Base-by-base conservation (phyloP, 2,113 vertebrate species). In the Orycteropus afer region DNA sequence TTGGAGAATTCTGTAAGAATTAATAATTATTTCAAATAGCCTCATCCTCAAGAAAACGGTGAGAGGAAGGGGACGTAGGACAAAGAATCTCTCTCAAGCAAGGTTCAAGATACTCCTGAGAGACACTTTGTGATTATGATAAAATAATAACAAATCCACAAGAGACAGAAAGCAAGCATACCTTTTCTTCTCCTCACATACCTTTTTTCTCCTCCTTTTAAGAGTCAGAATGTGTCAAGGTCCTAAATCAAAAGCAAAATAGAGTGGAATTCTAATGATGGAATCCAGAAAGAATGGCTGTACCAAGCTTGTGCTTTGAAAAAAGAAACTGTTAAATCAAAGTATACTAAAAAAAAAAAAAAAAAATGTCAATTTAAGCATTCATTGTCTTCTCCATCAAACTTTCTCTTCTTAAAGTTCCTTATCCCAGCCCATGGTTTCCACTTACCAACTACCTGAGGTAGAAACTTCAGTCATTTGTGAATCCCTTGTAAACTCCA, bases 191-290 rank as follows among this genome's bases (percentile, higher is more conserved):
- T 55, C n/a, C n/a, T n/a, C n/a, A n/a, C n/a, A n/a, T n/a, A n/a
- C n/a, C n/a, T n/a, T n/a, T 82, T 61, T 91, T 80, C 51, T 90
- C 57, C 23, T 55, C 53, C 22, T 81, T 15, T 61, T 53, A 67
- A 45, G 45, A 53, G 13, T 45, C 61, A 92, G 23, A 80, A 91
- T 51, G 22, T 57, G 20, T 57, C 45, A 69, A 71, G 15, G 12
- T 89, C 34, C 34, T 49, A 85, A 85, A 91, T 71, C 27, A 57
- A 96, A 96, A 91, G 65, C 42, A 86, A 87, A 94, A 73, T 22
- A 90, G 25, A 13, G 8, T 69, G 2, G 17, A 49, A 83, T 80
- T 88, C 78, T 86, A 92, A 83, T 59, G 92, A 86, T 18, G 37
- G 47, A 90, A 67, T 57, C 17, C 40, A 77, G 23, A 73, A 74